Percentiles rank a stretch among this genome's conserved stretches.
phyloP scores from a whole-genome alignment of 2,113 vertebrate species.

The Syngnathus scovelli region DNA sequence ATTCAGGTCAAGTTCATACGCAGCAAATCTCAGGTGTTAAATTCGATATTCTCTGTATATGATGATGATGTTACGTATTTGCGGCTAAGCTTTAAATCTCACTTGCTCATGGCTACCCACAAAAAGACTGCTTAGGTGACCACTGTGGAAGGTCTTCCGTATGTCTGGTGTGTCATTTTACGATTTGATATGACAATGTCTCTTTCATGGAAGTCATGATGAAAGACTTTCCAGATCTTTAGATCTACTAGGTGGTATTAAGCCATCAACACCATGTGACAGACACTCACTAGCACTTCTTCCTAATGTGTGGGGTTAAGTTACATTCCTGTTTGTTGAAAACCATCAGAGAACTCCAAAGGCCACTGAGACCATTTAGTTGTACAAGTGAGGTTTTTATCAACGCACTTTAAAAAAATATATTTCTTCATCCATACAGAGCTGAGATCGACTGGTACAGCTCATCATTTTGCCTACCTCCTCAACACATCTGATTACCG shows the following conservation, averaged over 20 bases:
- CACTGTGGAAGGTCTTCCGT: neutral
- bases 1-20: neutral
- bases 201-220: conserved; percentile 14
- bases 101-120: neutral
- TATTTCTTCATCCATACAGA: conserved; percentile 68
- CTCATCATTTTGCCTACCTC: conserved; percentile 92
- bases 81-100: neutral
- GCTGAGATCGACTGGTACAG: conserved; percentile 84
- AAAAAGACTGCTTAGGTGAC: neutral
- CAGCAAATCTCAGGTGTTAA: neutral
- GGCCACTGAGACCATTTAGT: conserved; percentile 36
- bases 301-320: conserved; percentile 48
- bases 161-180: neutral
- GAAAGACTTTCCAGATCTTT: conserved; percentile 27
- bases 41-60: neutral
- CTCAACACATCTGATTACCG: conserved; percentile 92
- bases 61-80: neutral
- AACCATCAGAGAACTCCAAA: conserved; percentile 54
- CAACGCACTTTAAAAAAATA: conserved; percentile 25
- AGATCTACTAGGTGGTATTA: conserved; percentile 46
- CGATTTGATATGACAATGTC: neutral
- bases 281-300: conserved; percentile 55
- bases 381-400: conserved; percentile 24
- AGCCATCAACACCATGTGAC: conserved; percentile 54
- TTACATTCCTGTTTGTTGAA: conserved; percentile 48